Base-by-base conservation (phyloP, 2,113 vertebrate genomes). In the Barnardius zonarius region DNA sequence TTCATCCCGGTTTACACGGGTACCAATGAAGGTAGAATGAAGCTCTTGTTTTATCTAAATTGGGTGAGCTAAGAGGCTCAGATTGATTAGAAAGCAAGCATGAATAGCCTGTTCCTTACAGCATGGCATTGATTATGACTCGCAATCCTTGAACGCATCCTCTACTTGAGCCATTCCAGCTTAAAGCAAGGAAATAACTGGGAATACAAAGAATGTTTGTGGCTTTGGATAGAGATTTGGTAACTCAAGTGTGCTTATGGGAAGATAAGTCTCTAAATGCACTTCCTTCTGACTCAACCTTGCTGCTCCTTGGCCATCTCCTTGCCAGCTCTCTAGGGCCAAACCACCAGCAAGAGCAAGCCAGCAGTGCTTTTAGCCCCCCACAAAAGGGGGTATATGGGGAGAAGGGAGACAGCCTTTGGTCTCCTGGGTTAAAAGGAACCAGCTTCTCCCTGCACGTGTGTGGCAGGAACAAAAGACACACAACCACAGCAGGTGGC, bases 221-320 rank as follows among this genome's bases (percentile, higher is more conserved):
- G 96, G 93, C 96, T 85, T 96, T 97, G 90, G 51, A 81, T 96
- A 94, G 93, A 86, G 91, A 92, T 86, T 92, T 93, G 88, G 82
- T 82, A 88, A 93, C 92, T 88, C 81, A 96, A 97, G 67, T 51
- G 88, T 78, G 84, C 75, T 95, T 93, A 84, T 10, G 4, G 85
- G 81, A 90, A 95, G 83, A 85, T 68, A 93, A 93, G 41, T 91
- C 83, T 63, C 83, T 55, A 93, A 93, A 88, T 84, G 88, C 0
- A 23, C 62, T 22, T 80, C 67, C 86, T 94, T 92, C 94, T 92
- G 91, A 94, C 86, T 92, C 94, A 93, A 67, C 27, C 9, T 84
- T 82, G 89, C 88, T 64, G 33, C 73, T 88, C 72, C 66, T 51
- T n/a, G 72, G 23, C 81, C 61, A 95, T 66, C 87, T 79, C 54